Evolutionary conservation across 2,113 vertebrate species (phyloP), one percentile per base, ranked within the genome.

Genomic region (Macrotus californicus): DNA sequence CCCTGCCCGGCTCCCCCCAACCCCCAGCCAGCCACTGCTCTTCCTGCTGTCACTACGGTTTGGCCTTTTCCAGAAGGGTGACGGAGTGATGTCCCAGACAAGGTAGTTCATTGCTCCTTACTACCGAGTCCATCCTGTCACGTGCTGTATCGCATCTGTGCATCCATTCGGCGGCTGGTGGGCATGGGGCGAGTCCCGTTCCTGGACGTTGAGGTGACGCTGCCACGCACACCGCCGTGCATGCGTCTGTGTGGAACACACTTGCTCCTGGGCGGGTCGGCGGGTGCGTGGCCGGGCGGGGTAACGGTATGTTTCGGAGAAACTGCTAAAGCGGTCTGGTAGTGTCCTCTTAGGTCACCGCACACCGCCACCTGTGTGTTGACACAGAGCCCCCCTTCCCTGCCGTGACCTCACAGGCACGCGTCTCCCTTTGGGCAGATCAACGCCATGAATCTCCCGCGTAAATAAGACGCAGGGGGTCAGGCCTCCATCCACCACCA

Each of bases 131-230:
- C 14, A 15, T 66, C 7, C 64, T 31, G 6, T 6, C 15, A 2
- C 2, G 6, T 8, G 64, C 61, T 6, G 5, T 6, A 64, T 29
- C 64, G 0, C 3, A 2, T 4, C 6, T 7, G 2, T 67, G 13
- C 64, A 18, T 2, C 15, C 34, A 7, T 18, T n/a, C 6, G 64
- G 64, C 15, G 14, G 64, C 64, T 18, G 34, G 64, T 14, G 6
- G 64, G 14, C 64, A 1, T 1, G 15, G 5, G 31, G 5, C 7
- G 34, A 8, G 24, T 7, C 64, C 34, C 64, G 1, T 8, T 67
- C 34, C 64, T 1, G 15, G 34, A 13, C 6, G 14, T 10, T 1
- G 31, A 15, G 64, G 26, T 64, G 5, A 64, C 59, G 26, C 59
- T 11, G 59, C 12, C 26, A 26, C 11, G 26, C 10, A 61, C 61